These are phyloP conservation scores for Aphodius granarius DNA, from an alignment of 2,888 invertebrate species.

Conservation along the genomic window DNA sequence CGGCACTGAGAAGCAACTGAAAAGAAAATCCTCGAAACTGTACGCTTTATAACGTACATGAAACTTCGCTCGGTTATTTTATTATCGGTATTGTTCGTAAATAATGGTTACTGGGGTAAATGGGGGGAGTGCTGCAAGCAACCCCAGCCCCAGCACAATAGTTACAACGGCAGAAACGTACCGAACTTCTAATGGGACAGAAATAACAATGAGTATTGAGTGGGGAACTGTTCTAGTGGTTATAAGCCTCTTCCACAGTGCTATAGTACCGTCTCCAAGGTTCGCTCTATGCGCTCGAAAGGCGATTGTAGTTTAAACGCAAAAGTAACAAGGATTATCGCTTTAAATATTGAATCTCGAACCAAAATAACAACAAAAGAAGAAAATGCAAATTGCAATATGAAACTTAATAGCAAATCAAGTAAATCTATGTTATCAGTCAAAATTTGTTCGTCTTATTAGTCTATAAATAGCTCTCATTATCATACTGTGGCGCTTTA, in stretches of 20 bases:
- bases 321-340: neutral
- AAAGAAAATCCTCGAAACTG: neutral
- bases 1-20: neutral
- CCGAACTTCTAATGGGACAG: conserved; percentile 22
- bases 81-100: conserved; percentile 5
- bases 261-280: neutral
- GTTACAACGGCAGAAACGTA: neutral
- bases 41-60: neutral
- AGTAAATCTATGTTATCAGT: too few relatives aligned
- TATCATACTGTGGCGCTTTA: too few relatives aligned
- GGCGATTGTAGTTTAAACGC: neutral
- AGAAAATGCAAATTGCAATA: too few relatives aligned
- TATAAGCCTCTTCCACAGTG: neutral
- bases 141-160: conserved; percentile 1
- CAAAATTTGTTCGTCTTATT: too few relatives aligned
- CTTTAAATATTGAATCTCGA: too few relatives aligned
- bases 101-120: neutral
- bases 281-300: neutral
- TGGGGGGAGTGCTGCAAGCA: neutral
- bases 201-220: conserved; percentile 22
- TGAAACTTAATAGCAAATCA: too few relatives aligned
- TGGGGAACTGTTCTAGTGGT: neutral
- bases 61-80: neutral
- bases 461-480: too few relatives aligned
- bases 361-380: too few relatives aligned